A percentile compares a stretch with the other conserved stretches of the same genome.
phyloP scores from a whole-genome alignment of 2,888 invertebrate species.

The Agrochola litura region DNA sequence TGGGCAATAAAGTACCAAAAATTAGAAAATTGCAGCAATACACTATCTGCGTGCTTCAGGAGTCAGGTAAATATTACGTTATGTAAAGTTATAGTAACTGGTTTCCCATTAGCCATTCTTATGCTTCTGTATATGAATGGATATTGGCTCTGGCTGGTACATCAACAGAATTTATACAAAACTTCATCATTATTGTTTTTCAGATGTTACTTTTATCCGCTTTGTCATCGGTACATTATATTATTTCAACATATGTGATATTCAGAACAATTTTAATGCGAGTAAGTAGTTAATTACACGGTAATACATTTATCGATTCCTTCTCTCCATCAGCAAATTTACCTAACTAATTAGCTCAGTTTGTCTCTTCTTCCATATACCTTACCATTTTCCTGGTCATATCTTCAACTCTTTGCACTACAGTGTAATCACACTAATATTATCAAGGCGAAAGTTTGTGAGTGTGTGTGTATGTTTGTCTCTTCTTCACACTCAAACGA shows the following conservation, averaged over 20 bases:
- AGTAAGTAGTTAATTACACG: constrained; percentile 21
- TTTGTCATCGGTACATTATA: constrained; percentile 5
- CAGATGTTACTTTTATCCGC: constrained; percentile 18
- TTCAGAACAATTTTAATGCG: background rate
- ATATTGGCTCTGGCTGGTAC: too few species aligned
- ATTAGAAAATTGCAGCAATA: constrained; percentile 31
- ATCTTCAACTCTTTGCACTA: background rate
- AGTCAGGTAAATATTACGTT: background rate
- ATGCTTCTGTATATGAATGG: too few species aligned
- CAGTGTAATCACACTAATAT: too few species aligned
- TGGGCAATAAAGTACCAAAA: constrained; percentile 23
- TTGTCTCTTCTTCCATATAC: background rate
- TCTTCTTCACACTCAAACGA: too few species aligned
- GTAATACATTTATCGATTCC: too few species aligned
- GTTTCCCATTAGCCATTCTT: too few species aligned
- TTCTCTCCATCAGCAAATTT: background rate
- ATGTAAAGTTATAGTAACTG: too few species aligned
- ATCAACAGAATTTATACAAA: background rate
- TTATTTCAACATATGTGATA: constrained; percentile 19
- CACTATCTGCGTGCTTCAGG: constrained; percentile 15
- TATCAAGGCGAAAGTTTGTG: too few species aligned
- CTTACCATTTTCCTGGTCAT: too few species aligned
- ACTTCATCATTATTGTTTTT: constrained; percentile 9
- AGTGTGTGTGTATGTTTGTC: too few species aligned
- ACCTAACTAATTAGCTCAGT: too few species aligned